phyloP scores from a whole-genome alignment of 2,797 vertebrate genomes.

The Chloroceryle inda region DNA sequence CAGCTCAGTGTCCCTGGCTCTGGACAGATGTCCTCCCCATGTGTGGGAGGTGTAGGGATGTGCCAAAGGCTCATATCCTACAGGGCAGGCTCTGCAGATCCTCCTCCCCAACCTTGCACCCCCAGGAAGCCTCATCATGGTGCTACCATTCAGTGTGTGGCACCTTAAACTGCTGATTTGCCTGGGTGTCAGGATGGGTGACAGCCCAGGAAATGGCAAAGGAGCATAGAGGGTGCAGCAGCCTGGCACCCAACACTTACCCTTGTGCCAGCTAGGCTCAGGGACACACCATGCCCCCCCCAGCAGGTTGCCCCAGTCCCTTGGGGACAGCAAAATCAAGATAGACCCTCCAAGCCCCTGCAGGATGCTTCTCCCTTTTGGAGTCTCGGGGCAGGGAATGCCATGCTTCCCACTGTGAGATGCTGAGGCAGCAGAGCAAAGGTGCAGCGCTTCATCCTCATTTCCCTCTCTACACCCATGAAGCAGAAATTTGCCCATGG shows the following conservation, averaged over 20 bases:
- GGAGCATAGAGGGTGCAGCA: background rate
- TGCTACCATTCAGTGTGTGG: background rate
- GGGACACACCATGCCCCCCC: accelerated
- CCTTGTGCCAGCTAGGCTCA: background rate
- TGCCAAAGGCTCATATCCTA: background rate
- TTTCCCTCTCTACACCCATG: slow-evolving; percentile 34
- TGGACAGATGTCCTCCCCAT: background rate
- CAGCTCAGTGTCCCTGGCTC: background rate
- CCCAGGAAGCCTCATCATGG: accelerated
- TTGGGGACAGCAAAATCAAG: background rate
- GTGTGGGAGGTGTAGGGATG: background rate
- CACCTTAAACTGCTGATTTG: background rate
- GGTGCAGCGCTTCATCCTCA: background rate
- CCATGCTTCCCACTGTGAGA: accelerated
- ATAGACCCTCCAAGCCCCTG: background rate
- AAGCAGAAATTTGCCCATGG: slow-evolving; percentile 39
- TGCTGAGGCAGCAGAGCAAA: slow-evolving; percentile 23
- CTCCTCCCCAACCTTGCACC: background rate
- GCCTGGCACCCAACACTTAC: background rate
- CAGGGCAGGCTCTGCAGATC: background rate
- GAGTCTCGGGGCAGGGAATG: background rate
- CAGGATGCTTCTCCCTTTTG: background rate
- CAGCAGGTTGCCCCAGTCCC: background rate
- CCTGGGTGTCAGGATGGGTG: background rate
- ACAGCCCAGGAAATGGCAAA: background rate